Evolutionary conservation across 2,113 vertebrate genomes (phyloP).

Genomic region (Onychostruthus taczanowskii): DNA sequence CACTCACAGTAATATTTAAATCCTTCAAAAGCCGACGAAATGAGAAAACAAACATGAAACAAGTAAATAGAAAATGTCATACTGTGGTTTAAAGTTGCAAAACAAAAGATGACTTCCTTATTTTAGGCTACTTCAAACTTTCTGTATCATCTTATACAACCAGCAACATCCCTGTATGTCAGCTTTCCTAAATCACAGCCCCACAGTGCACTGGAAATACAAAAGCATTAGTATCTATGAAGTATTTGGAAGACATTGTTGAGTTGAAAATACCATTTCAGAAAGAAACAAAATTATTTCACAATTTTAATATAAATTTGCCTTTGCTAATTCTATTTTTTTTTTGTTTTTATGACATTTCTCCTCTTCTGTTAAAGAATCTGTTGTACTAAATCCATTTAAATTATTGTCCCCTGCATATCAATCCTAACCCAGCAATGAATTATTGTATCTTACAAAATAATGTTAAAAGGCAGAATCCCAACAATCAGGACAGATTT

Average conservation of each 20-base stretch:
- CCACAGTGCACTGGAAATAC: neutral
- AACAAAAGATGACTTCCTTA: neutral
- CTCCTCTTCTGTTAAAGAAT: neutral
- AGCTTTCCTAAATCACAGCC: neutral
- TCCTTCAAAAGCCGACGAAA: neutral
- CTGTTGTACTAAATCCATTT: neutral
- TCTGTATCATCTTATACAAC: neutral
- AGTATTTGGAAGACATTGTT: neutral
- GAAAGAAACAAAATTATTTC: neutral
- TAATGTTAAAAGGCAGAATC: neutral
- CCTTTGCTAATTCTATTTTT: neutral
- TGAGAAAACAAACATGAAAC: neutral
- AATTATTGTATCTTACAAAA: neutral
- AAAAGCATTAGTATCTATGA: neutral
- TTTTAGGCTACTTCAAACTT: neutral
- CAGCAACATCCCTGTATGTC: neutral
- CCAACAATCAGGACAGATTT: neutral
- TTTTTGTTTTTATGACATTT: neutral
- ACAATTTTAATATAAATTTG: neutral
- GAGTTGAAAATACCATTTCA: neutral
- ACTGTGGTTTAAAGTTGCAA: neutral
- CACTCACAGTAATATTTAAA: constrained; percentile 4
- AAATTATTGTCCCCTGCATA: neutral
- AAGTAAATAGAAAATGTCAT: neutral
- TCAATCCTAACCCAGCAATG: neutral